Percentiles rank a stretch among this genome's conserved stretches.
Conservation (phyloP, 2,797 vertebrate genomes). For the Kryptopterus vitreolus region DNA sequence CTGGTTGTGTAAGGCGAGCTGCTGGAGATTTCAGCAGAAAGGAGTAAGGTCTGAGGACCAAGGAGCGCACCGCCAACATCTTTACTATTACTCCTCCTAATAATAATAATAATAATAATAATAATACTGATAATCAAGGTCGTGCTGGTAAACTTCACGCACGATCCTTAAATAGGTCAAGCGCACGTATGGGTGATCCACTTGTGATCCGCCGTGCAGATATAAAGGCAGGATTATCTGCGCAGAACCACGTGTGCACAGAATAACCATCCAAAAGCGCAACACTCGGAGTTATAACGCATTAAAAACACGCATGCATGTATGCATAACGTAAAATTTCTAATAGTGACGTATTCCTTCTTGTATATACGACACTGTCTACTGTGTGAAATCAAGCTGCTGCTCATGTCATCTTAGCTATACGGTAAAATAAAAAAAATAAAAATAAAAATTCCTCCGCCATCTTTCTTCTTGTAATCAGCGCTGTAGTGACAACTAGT, state of each 20-base stretch:
- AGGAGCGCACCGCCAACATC: conserved; percentile 48
- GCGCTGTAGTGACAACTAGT: not conserved
- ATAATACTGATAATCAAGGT: not conserved
- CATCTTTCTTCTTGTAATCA: not conserved
- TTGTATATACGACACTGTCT: not conserved
- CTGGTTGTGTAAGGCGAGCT: not conserved
- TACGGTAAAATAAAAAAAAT: conserved; percentile 41
- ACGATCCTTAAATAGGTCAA: conserved; percentile 5
- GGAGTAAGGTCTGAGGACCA: conserved; percentile 24
- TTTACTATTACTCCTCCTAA: too few relatives aligned
- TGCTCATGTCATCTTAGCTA: not conserved
- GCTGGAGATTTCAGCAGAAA: conserved; percentile 23
- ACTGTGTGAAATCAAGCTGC: not conserved
- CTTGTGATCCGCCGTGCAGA: not conserved
- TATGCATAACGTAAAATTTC: not conserved
- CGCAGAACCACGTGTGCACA: not conserved
- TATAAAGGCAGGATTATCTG: not conserved
- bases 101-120: not conserved
- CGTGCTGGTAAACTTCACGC: not conserved
- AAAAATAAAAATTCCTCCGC: not conserved
- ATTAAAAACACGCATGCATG: not conserved
- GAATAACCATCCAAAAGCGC: too few relatives aligned
- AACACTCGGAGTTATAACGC: not conserved
- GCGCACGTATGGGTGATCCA: not conserved
- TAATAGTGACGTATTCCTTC: not conserved